Percentiles rank a stretch among this genome's conserved stretches.
Conservation (phyloP, 2,888 invertebrate genomes). For the Theodoxus fluviatilis region DNA sequence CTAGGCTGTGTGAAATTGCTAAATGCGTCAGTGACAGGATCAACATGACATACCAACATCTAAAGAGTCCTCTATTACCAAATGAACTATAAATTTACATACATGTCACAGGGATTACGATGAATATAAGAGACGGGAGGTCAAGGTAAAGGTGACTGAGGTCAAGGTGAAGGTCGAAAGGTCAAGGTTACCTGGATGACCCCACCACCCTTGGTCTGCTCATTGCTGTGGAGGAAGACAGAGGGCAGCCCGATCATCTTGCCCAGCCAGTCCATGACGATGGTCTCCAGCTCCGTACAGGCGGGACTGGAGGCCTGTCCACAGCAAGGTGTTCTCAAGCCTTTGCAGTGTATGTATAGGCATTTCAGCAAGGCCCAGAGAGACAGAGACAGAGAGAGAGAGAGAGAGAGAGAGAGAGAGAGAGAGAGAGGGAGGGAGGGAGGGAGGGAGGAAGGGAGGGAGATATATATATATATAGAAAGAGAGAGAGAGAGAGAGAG, state of each 20-base stretch:
- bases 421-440: background rate
- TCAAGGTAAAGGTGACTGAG: no score
- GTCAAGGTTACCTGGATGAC: conserved; percentile 93
- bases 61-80: no score
- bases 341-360: background rate
- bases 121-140: no score
- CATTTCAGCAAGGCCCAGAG: no score
- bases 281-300: conserved; percentile 95
- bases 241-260: conserved; percentile 95
- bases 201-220: conserved; percentile 82
- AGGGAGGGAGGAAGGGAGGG: background rate
- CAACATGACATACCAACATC: no score
- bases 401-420: conserved; percentile 3
- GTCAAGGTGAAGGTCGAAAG: no score
- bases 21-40: no score
- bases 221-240: conserved; percentile 84
- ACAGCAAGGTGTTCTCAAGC: background rate
- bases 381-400: no score
- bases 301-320: conserved; percentile 92
- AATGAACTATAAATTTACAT: no score
- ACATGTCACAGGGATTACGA: no score
- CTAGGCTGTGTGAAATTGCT: no score
- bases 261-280: conserved; percentile 98
- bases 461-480: background rate
- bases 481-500: conserved; percentile 2